Percentiles rank a stretch among this genome's conserved stretches.
phyloP scores from a whole-genome alignment of 2,888 invertebrate genomes.

The Troides helena region DNA sequence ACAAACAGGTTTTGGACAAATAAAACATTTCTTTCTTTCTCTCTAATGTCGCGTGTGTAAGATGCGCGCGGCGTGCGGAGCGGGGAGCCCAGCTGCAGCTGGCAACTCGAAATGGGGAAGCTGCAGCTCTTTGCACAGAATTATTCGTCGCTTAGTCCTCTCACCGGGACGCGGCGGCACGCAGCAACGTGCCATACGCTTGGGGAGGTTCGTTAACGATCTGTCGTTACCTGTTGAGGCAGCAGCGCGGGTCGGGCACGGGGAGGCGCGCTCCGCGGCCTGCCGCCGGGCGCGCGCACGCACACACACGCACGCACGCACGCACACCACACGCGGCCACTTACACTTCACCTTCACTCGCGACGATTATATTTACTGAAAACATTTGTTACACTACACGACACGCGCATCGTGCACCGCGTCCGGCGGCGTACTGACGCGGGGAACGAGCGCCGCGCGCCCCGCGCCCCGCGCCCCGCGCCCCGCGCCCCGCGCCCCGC shows the following conservation, averaged over 20 bases:
- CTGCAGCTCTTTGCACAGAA: not conserved
- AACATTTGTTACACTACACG: not conserved
- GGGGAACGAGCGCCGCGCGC: constrained; percentile 32
- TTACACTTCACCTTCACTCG: constrained; percentile 36
- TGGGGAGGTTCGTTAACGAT: not conserved
- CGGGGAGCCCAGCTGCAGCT: too few relatives aligned
- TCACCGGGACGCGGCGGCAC: not conserved
- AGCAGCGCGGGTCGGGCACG: not conserved
- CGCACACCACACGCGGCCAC: constrained; percentile 11
- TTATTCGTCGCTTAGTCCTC: not conserved
- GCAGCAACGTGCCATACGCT: not conserved
- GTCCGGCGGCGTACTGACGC: constrained; percentile 45
- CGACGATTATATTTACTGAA: constrained; percentile 35
- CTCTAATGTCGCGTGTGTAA: too few relatives aligned
- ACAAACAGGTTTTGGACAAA: too few relatives aligned
- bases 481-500: constrained; percentile 33
- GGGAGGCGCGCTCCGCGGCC: too few relatives aligned
- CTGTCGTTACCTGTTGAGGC: not conserved
- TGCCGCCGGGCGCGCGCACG: not conserved
- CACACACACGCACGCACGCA: not conserved
- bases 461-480: constrained; percentile 34
- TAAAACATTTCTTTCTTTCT: too few relatives aligned
- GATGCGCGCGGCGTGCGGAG: too few relatives aligned
- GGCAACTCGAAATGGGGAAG: too few relatives aligned
- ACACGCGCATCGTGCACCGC: constrained; percentile 32